Base-by-base conservation (phyloP, 2,797 vertebrate species). In the Gymnocypris eckloni region DNA sequence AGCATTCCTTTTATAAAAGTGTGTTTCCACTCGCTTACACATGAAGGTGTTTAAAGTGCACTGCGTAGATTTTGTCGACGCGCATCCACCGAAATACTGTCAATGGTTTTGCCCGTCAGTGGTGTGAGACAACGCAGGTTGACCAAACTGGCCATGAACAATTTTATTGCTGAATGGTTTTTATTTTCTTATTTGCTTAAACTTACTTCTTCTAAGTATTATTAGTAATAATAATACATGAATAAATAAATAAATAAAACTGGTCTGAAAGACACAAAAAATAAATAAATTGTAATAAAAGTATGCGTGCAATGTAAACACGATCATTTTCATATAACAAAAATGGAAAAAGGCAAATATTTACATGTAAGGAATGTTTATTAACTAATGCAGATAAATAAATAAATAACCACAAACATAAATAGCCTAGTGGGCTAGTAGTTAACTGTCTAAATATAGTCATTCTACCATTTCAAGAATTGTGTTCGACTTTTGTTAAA, bases 61-160 rank as follows among this genome's bases (percentile, higher is more conserved):
- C 0, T 33, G 3, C 48, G 43, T 85, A 33, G 0, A 48, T 76
- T n/a, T 41, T 45, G 1, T 11, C 25, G 0, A 0, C 1, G 7
- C 0, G n/a, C 82, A 88, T 88, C 61, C 78, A 2, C 28, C 45
- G 0, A 64, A 28, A 71, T 61, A 79, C 37, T 52, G 12, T 9
- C 39, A 86, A 88, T 94, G 92, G 93, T 18, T 92, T 88, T 82
- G 45, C 22, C 61, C 93, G 59, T 80, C 82, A 92, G 92, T 94
- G 93, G 93, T 87, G 89, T 0, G 92, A 94, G 90, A 67, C n/a
- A 88, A 86, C 83, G 84, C 89, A 91, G 87, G 69, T 84, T 39
- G 52, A 59, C 9, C 39, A 20, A 28, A 59, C 39, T 7, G 7
- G 33, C 7, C 33, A 69, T 39, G 7, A 69, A 33, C 22, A 8